A percentile compares a stretch with the other conserved stretches of the same genome.
Conservation (phyloP, 2,888 invertebrate genomes). For the Xestia ashworthii region DNA sequence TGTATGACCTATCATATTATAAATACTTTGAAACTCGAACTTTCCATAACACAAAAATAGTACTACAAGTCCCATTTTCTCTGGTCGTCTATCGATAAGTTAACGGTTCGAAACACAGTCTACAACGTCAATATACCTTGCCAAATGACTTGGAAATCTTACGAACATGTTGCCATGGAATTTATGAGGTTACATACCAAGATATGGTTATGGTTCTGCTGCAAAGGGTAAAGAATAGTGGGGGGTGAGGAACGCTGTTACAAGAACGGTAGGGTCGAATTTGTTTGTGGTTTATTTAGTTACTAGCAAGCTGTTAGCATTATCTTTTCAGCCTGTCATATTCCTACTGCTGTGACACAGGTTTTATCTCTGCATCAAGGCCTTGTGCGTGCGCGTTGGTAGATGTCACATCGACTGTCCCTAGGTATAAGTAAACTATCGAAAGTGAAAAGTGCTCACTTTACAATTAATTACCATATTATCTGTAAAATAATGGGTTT, state of each 20-base stretch:
- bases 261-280: too few species aligned
- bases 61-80: neutral
- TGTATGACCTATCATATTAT: too few species aligned
- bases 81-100: slow-evolving; percentile 38
- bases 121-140: slow-evolving; percentile 46
- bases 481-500: too few species aligned
- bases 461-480: too few species aligned
- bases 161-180: slow-evolving; percentile 58
- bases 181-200: slow-evolving; percentile 50
- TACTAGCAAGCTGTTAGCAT: neutral
- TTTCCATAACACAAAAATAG: slow-evolving; percentile 9
- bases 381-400: neutral
- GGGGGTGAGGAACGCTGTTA: too few species aligned
- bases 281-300: neutral
- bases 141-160: slow-evolving; percentile 63
- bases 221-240: neutral
- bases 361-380: neutral
- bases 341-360: neutral
- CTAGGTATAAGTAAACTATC: too few species aligned
- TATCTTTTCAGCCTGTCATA: neutral
- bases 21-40: too few species aligned
- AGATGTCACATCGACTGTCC: neutral
- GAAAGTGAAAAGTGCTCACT: too few species aligned
- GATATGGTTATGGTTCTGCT: slow-evolving; percentile 34
- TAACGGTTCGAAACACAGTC: slow-evolving; percentile 55